phyloP scores from a whole-genome alignment of 2,797 vertebrate genomes.

The Sphenopsis melanotis region DNA sequence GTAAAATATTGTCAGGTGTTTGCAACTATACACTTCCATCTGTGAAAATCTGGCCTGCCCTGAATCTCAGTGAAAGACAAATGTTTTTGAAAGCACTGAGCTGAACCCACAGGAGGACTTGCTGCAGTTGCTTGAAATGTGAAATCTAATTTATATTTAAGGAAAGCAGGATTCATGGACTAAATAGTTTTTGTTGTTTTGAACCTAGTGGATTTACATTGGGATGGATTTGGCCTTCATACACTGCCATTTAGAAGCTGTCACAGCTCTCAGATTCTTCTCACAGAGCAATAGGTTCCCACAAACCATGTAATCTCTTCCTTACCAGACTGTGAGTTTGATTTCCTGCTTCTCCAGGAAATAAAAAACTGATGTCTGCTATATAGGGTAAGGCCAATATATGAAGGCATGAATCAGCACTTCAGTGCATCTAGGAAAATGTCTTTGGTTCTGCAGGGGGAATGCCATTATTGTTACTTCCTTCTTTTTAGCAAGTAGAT shows the following conservation, averaged over 20 bases:
- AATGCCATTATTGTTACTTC: neutral
- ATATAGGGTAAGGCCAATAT: neutral
- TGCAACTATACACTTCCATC: neutral
- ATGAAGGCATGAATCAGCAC: neutral
- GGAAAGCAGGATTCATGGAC: neutral
- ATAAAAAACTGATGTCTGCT: neutral
- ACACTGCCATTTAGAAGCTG: neutral
- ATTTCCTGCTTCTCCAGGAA: constrained; percentile 11
- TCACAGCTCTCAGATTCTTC: neutral
- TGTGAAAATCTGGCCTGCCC: neutral
- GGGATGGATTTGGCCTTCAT: neutral
- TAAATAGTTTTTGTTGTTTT: neutral
- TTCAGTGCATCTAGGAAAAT: neutral
- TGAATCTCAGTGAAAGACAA: neutral
- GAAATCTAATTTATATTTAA: neutral
- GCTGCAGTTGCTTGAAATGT: neutral
- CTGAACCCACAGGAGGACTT: neutral
- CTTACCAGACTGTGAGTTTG: neutral
- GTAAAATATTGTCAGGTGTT: neutral
- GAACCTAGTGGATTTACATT: neutral
- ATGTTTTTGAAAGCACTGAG: neutral
- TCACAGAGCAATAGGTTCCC: neutral
- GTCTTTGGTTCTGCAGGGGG: neutral
- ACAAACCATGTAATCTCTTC: neutral
- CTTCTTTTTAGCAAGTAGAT: neutral